Base-by-base conservation (phyloP, 2,797 vertebrate species). In the Acomys russatus region DNA sequence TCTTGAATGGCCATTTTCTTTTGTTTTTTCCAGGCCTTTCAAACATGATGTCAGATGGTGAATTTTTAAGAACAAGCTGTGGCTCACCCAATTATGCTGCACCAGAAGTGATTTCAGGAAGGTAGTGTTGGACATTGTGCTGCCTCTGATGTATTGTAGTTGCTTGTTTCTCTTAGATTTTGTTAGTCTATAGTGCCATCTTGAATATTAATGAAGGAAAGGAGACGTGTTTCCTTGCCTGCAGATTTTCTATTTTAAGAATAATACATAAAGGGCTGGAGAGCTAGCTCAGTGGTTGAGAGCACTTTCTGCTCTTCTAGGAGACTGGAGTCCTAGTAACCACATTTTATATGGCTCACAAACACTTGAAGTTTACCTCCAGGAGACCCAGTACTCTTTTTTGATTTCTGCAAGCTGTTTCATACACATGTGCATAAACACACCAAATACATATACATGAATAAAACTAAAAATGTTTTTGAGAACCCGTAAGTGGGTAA, bases 1-100 rank as follows among this genome's bases (percentile, higher is more conserved):
- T 96, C 94, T 97, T 98, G 96, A 98, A 82, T 97, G 90, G 79
- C 95, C 97, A 76, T 91, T 98, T 85, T 97, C 94, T 79, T 91
- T 97, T 98, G 99, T 84, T 56, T 59, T 59, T 59, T 59, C 12
- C 98, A 99, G 99, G 99, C 98, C 99, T 99, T 96, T 99, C 99
- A 98, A 99, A 99, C 98, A 99, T 99, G 99, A 99, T 99, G 99
- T 99, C 99, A 92, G 99, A 99, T 95, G 99, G 99, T 98, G 99
- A 99, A 98, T 99, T 99, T 98, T 98, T 99, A 98, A 99, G 99
- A 98, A 99, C 99, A 76, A 99, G 99, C 98, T 99, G 99, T 96
- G 99, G 99, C 92, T 99, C 99, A 97, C 99, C 99, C 95, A 99
- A 99, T 98, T 99, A 99, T 95, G 99, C 99, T 98, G 99, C 99